These are phyloP conservation scores for Chiloscyllium punctatum DNA, from an alignment of 2,797 vertebrate genomes.

Conservation along the genomic window DNA sequence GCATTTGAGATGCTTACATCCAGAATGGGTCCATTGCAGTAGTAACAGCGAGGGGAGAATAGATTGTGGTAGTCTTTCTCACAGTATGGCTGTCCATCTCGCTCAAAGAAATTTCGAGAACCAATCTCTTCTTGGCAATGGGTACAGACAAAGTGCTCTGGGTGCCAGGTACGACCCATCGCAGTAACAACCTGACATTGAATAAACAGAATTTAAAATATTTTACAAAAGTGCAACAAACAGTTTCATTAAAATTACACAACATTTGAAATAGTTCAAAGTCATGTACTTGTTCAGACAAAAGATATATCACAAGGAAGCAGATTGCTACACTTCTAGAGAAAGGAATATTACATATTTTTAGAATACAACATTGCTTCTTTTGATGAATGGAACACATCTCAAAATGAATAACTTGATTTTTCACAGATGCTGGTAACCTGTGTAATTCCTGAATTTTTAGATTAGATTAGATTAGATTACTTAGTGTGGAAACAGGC, in stretches of 20 bases:
- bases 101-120: constrained; percentile 89
- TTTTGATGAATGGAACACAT: background rate
- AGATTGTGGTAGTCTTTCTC: constrained; percentile 90
- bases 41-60: constrained; percentile 87
- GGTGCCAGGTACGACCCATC: constrained; percentile 93
- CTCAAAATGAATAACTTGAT: background rate
- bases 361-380: background rate
- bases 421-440: background rate
- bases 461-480: too few relatives aligned
- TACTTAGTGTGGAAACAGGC: too few relatives aligned
- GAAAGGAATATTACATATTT: background rate
- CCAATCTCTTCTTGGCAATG: constrained; percentile 96
- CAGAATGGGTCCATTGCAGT: constrained; percentile 84
- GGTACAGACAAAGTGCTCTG: constrained; percentile 91
- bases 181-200: constrained; percentile 81
- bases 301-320: background rate
- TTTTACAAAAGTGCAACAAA: background rate
- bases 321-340: background rate
- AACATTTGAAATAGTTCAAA: background rate
- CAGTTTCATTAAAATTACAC: background rate
- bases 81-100: constrained; percentile 85
- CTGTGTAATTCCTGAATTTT: background rate
- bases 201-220: background rate
- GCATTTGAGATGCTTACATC: constrained; percentile 66
- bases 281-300: background rate